Percentiles rank a stretch among this genome's conserved stretches.
Evolutionary conservation across 53 echinoderm and acorn worm species (phyloP).

Genomic region (Holothuria leucospilota): DNA sequence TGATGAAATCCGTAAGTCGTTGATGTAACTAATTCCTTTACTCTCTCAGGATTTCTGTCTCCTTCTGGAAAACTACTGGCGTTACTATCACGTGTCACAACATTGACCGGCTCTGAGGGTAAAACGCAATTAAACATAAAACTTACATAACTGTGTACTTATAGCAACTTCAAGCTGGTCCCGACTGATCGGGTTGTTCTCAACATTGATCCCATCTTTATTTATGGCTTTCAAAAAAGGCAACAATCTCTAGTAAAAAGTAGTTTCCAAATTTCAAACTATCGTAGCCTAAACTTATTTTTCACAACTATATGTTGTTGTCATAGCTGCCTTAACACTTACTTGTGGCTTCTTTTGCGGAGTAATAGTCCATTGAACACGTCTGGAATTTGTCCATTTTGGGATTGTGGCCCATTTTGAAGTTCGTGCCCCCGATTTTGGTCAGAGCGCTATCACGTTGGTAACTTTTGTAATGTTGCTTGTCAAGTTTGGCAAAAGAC

Average conservation of each 20-base stretch:
- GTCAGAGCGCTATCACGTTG: conserved; percentile 75
- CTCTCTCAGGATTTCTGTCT: conserved; percentile 86
- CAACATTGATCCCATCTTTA: too few species aligned
- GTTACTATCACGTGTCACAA: conserved; percentile 88
- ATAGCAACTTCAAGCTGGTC: too few species aligned
- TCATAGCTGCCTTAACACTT: background rate
- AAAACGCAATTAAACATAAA: background rate
- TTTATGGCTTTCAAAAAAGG: too few species aligned
- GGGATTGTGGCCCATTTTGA: conserved; percentile 88
- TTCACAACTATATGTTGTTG: too few species aligned
- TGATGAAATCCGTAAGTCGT: conserved; percentile 92
- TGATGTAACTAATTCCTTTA: conserved; percentile 70
- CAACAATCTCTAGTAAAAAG: too few species aligned
- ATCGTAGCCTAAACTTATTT: too few species aligned
- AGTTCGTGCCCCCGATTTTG: conserved; percentile 84
- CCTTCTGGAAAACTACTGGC: conserved; percentile 93
- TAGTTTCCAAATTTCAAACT: too few species aligned
- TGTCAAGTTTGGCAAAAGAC: conserved; percentile 81
- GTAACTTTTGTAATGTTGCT: conserved; percentile 72
- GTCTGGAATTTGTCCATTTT: conserved; percentile 91
- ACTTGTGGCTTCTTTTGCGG: conserved; percentile 75
- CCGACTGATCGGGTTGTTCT: too few species aligned
- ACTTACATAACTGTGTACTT: too few species aligned
- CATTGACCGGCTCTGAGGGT: conserved; percentile 57
- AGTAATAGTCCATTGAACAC: conserved; percentile 77